phyloP scores from a whole-genome alignment of 2,113 vertebrate species.

The Rhinopomastus cyanomelas region DNA sequence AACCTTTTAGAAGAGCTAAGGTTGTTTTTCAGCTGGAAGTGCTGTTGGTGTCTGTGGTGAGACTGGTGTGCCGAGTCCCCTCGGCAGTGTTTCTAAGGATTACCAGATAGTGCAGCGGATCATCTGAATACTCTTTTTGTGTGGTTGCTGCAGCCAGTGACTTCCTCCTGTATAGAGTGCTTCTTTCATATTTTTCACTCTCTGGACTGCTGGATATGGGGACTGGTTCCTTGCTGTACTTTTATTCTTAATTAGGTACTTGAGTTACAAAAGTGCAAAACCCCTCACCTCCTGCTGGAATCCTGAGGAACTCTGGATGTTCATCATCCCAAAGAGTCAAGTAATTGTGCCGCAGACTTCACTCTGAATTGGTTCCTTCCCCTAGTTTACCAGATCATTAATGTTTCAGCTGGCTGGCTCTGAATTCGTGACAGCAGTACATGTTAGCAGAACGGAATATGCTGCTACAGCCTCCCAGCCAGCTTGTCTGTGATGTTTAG shows the following conservation, averaged over 20 bases:
- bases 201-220: neutral
- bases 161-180: neutral
- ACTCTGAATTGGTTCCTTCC: neutral
- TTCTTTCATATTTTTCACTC: neutral
- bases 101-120: neutral
- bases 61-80: constrained; percentile 8
- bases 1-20: constrained; percentile 20
- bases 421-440: neutral
- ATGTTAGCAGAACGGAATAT: neutral
- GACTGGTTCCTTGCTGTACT: neutral
- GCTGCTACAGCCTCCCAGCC: neutral
- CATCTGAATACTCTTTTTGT: neutral
- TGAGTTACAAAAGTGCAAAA: neutral
- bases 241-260: neutral
- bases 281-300: neutral
- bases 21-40: constrained; percentile 16
- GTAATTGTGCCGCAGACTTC: neutral
- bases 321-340: constrained; percentile 9
- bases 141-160: neutral
- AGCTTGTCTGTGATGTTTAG: neutral
- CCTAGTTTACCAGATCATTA: constrained; percentile 17
- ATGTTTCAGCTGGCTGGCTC: constrained; percentile 43
- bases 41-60: constrained; percentile 26
- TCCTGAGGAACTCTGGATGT: neutral
- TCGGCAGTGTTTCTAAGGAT: constrained; percentile 36